A percentile compares a stretch with the other conserved stretches of the same genome.
phyloP scores from a whole-genome alignment of 1,140 invertebrate species.

The Listronotus bonariensis region DNA sequence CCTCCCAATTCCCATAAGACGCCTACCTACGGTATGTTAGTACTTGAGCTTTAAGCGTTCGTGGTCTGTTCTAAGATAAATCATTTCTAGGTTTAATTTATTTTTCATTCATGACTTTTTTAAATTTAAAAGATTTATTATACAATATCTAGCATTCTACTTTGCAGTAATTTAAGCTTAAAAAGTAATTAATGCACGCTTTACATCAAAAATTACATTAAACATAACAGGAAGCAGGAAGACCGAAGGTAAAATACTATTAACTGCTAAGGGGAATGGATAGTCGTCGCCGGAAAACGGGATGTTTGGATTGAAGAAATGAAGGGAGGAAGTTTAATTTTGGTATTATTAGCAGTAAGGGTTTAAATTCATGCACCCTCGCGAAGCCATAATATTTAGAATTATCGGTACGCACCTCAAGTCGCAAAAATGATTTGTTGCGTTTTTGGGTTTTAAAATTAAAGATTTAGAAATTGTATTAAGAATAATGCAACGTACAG shows the following conservation, averaged over 20 bases:
- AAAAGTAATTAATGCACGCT: too few species aligned
- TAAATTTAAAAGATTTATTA: too few species aligned
- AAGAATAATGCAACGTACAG: background rate
- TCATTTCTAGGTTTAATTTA: too few species aligned
- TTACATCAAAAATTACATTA: too few species aligned
- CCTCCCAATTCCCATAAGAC: too few species aligned
- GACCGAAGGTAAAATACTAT: constrained; percentile 24
- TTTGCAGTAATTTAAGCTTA: too few species aligned
- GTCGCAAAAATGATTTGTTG: constrained; percentile 34
- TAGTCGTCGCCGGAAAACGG: constrained; percentile 23
- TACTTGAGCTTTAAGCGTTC: too few species aligned
- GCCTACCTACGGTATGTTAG: too few species aligned
- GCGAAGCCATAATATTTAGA: constrained; percentile 33
- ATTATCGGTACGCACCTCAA: constrained; percentile 30
- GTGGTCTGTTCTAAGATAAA: too few species aligned
- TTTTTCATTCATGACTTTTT: too few species aligned
- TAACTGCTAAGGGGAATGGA: constrained; percentile 27
- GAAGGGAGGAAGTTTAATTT: constrained; percentile 39
- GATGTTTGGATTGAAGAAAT: constrained; percentile 32
- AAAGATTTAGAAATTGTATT: constrained; percentile 21
- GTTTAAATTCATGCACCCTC: constrained; percentile 40
- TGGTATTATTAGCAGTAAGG: constrained; percentile 32
- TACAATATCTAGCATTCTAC: too few species aligned
- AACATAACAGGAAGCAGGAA: too few species aligned
- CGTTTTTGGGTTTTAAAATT: constrained; percentile 17